Conservation (phyloP, 2,888 invertebrate genomes). For the Drosophila picticornis region DNA sequence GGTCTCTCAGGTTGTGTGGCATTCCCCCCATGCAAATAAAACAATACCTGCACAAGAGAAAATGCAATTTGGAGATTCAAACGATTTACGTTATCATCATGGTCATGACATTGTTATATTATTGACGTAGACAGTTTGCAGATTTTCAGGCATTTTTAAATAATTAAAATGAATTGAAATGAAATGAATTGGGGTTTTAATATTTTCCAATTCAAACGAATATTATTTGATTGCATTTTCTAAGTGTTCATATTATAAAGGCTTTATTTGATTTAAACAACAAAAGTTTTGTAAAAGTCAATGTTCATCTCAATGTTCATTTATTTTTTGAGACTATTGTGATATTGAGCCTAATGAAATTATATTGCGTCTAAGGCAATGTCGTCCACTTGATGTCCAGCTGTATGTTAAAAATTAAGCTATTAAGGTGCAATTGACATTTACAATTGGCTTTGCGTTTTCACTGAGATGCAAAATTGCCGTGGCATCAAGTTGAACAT, state of each 20-base stretch:
- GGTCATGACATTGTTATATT: background rate
- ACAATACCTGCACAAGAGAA: background rate
- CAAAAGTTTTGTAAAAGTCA: background rate
- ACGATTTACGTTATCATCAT: conserved; percentile 5
- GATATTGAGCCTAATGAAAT: conserved; percentile 3
- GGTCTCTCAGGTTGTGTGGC: conserved; percentile 1
- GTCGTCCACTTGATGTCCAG: conserved; percentile 44
- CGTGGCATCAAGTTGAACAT: conserved; percentile 35
- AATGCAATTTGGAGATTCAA: background rate
- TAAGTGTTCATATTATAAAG: background rate
- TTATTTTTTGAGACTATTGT: conserved; percentile 17
- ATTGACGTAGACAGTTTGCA: background rate
- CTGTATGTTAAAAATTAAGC: conserved; percentile 58
- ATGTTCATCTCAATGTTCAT: background rate
- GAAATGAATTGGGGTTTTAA: background rate
- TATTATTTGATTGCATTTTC: background rate
- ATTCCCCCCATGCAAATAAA: background rate
- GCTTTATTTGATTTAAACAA: background rate
- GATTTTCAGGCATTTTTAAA: background rate
- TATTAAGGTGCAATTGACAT: conserved; percentile 59
- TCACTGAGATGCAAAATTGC: conserved; percentile 49
- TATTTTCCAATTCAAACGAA: background rate
- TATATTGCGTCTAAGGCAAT: conserved; percentile 19
- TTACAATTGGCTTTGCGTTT: conserved; percentile 64
- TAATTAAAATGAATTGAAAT: background rate